Evolutionary conservation across 2,888 invertebrate genomes (phyloP), one percentile per base, ranked within the genome.

Genomic region (Bugula neritina): DNA sequence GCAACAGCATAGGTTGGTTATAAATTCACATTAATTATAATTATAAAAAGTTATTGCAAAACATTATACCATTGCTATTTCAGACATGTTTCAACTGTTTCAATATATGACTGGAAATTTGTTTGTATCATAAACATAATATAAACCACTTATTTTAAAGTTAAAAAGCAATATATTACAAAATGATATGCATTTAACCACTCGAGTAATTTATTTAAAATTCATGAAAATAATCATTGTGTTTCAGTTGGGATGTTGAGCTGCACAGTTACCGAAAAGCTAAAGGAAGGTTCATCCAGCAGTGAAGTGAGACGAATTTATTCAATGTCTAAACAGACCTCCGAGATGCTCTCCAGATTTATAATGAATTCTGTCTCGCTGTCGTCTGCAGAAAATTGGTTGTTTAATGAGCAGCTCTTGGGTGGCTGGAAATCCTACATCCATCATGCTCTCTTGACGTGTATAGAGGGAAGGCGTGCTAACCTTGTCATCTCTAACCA

Each of bases 381-480:
- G 10, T 63, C 63, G 10, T 27, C 27, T 27, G 27, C 63, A 29
- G 25, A 63, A 13, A 31, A 63, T 63, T 27, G 31, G 34, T n/a
- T 63, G 5, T 63, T 29, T 31, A 63, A 21, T 13, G 1, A 29
- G 2, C 27, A 31, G 31, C 31, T 63, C 5, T 31, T 63, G 10
- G 34, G 31, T 63, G 63, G 63, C 2, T 63, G 63, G 63, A 31
- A 10, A 13, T 10, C 31, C 3, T 63, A 63, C 31, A 63, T 63
- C n/a, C 3, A 31, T 5, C 63, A 63, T 63, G 63, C 31, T 2
- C 34, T 63, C 13, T 2, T 34, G 13, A 29, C 31, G 3, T 5
- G 13, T 10, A 63, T 63, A 25, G 63, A 25, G 2, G 63, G 63
- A 25, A 63, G 63, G 63, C 21, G 27, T 13, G 63, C 63, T 63